A percentile compares a stretch with the other conserved stretches of the same genome.
phyloP scores from a whole-genome alignment of 2,888 invertebrate species.

The Pilophorus perplexus region DNA sequence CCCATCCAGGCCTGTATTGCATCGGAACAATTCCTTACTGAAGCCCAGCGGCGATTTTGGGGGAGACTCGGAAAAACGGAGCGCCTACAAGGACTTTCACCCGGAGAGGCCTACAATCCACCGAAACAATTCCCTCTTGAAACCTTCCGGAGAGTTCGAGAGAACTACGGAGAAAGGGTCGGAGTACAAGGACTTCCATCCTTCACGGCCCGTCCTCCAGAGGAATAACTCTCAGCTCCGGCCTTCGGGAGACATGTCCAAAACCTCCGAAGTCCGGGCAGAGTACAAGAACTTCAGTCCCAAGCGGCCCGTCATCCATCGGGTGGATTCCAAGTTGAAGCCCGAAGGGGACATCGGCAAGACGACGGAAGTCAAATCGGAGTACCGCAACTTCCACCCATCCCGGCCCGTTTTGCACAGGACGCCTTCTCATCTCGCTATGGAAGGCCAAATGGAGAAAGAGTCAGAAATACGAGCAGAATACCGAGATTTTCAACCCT shows the following conservation, averaged over 20 bases:
- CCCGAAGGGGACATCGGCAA: slow-evolving; percentile 44
- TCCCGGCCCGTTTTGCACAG: slow-evolving; percentile 43
- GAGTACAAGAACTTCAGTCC: slow-evolving; percentile 44
- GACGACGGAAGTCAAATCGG: slow-evolving; percentile 42
- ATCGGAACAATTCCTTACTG: slow-evolving; percentile 44
- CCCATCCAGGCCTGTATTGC: slow-evolving; percentile 43
- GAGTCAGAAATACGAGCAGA: slow-evolving; percentile 42
- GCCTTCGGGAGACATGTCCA: slow-evolving; percentile 47
- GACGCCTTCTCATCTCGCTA: slow-evolving; percentile 39
- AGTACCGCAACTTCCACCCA: slow-evolving; percentile 47
- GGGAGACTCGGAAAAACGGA: slow-evolving; percentile 41
- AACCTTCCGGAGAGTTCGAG: slow-evolving; percentile 45
- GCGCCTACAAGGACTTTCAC: slow-evolving; percentile 47
- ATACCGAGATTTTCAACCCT: slow-evolving; percentile 45
- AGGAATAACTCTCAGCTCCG: slow-evolving; percentile 44
- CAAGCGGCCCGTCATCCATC: slow-evolving; percentile 37
- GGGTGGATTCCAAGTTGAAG: slow-evolving; percentile 45
- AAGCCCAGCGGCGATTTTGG: slow-evolving; percentile 42
- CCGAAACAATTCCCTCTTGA: slow-evolving; percentile 45
- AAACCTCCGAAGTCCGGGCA: slow-evolving; percentile 41
- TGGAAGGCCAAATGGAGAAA: slow-evolving; percentile 45
- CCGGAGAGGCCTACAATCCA: slow-evolving; percentile 43
- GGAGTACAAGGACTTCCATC: slow-evolving; percentile 44
- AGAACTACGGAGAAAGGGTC: slow-evolving; percentile 40
- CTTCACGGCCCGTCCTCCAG: slow-evolving; percentile 39